Evolutionary conservation across 1,140 invertebrate species (phyloP), one percentile per base, ranked within the genome.

Genomic region (Drosophila tristis): DNA sequence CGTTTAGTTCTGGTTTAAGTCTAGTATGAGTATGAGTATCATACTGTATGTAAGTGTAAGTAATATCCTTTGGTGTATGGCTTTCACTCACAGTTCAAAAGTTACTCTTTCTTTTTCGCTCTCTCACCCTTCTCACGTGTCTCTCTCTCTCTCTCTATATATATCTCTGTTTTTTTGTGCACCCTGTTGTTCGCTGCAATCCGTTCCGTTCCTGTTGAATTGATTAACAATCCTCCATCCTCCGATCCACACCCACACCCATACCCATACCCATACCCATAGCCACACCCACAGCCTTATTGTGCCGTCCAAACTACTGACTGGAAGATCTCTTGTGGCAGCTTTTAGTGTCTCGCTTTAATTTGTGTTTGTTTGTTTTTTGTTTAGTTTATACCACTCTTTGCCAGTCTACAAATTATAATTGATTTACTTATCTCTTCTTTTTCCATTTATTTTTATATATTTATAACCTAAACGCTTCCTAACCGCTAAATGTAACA

Each of bases 41-140:
- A 3, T 35, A 35, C 9, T 9, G 35, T 31, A 25, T 20, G 20
- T 60, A 68, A 48, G 63, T 76, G 78, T 82, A 84, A 79, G 74
- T 82, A 84, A 84, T 39, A 39, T 39, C 45, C 59, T 39, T 86
- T 76, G 81, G 81, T 85, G 81, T 85, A 78, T 86, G 80, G 81
- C 78, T 63, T 80, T 64, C 70, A 58, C 60, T 56, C 44, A 51
- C 48, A 44, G 55, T 70, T 68, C 35, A 39, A 55, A 39, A 50
- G 64, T 70, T 71, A 66, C 42, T 58, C 44, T 54, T 49, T 60
- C 42, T 26, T 31, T 16, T 60, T 23, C 43, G 29, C 39, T 59
- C 53, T 50, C 26, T 72, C 68, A 60, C 48, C 59, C 25, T 58
- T 11, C 43, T 20, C 66, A 70, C 66, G 16, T 64, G 44, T 53